Evolutionary conservation across 53 echinoderm and acorn worm genomes (phyloP), one percentile per base, ranked within the genome.

Genomic region (Crossaster papposus): DNA sequence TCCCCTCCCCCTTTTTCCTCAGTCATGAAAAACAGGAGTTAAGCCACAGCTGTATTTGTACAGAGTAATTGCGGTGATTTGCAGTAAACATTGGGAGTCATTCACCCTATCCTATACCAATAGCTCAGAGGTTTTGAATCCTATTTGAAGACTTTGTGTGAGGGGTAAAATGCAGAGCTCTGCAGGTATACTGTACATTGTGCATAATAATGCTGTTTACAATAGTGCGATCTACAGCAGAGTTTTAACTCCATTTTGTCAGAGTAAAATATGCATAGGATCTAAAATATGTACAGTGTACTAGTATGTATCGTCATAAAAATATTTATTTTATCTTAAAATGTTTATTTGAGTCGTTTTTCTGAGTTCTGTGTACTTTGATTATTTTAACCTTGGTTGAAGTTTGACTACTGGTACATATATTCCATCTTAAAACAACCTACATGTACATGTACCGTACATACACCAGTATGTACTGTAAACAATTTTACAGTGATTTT

Each of bases 71-170:
- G n/a, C 18, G 18, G 32, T 44, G 28, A 38, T 77, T n/a, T 44
- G 77, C 37, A 23, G 37, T 10, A 20, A 77, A 77, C 77, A 77
- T 37, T 10, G 24, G 77, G 77, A 44, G 2, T 23, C 77, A 50
- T 77, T 77, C 77, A 77, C 13, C 77, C 38, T 50, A 77, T 77
- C 23, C 77, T 7, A 18, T n/a, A n/a, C n/a, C n/a, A n/a, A n/a
- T n/a, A n/a, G n/a, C n/a, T n/a, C n/a, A n/a, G n/a, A n/a, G n/a
- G n/a, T n/a, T n/a, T n/a, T n/a, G 26, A 34, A 20, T 36, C 50
- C n/a, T n/a, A n/a, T n/a, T 13, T 20, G 23, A 77, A 77, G 38
- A 12, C 77, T 10, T 52, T 13, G 53, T 52, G 53, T 7, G 8
- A 10, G 53, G 53, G 53, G 53, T 13, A n/a, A 52, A 52, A 52